phyloP scores from a whole-genome alignment of 2,888 invertebrate genomes.

The Drosophila suboccidentalis region DNA sequence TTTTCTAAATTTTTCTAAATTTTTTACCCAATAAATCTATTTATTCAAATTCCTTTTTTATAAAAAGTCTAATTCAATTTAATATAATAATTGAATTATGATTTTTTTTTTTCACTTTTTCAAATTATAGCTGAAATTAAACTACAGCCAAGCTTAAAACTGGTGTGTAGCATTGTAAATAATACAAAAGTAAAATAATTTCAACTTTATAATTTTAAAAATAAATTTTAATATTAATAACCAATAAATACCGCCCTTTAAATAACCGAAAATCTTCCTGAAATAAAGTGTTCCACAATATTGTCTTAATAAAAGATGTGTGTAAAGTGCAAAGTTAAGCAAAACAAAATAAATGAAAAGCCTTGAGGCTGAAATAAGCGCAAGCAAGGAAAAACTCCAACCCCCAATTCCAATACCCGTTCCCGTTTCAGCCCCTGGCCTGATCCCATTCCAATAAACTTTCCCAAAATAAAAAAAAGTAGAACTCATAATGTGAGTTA shows the following conservation, averaged over 20 bases:
- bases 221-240: background rate
- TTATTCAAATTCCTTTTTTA: too few species aligned
- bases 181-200: too few species aligned
- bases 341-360: constrained; percentile 41
- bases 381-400: constrained; percentile 16
- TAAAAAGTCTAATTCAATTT: too few species aligned
- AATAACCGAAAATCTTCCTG: constrained; percentile 6
- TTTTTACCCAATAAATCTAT: too few species aligned
- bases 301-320: constrained; percentile 43
- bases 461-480: background rate
- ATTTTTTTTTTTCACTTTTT: too few species aligned
- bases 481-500: constrained; percentile 78
- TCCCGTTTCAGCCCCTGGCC: constrained; percentile 2
- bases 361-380: constrained; percentile 42
- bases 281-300: constrained; percentile 3
- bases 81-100: too few species aligned
- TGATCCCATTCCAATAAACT: background rate
- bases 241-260: background rate
- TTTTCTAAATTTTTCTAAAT: too few species aligned
- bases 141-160: too few species aligned
- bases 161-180: too few species aligned
- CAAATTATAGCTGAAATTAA: too few species aligned
- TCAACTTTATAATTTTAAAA: background rate
- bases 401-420: background rate
- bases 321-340: constrained; percentile 57